A percentile compares a stretch with the other conserved stretches of the same genome.
Evolutionary conservation across 2,113 vertebrate species (phyloP).

Genomic region (Oncorhynchus clarkii): DNA sequence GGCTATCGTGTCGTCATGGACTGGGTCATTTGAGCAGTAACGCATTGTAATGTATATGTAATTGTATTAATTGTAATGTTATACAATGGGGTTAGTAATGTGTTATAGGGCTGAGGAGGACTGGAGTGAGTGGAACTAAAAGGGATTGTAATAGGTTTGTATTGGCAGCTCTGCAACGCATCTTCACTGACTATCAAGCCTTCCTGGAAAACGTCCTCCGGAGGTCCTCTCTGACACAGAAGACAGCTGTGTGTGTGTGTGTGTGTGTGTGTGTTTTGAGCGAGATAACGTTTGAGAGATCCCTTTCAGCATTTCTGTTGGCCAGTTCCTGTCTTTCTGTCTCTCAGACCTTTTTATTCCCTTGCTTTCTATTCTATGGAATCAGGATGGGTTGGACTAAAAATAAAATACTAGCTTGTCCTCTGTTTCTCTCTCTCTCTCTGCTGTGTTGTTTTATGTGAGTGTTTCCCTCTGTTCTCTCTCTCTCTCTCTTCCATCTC

Average conservation of each 20-base stretch:
- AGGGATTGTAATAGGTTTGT: neutral
- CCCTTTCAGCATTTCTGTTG: neutral
- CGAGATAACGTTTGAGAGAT: neutral
- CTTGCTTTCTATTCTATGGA: neutral
- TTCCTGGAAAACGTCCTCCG: conserved; percentile 2
- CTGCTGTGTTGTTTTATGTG: conserved; percentile 17
- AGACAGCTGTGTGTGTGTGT: neutral
- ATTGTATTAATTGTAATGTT: too few species aligned
- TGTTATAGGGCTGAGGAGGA: too few species aligned
- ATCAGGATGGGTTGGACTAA: neutral
- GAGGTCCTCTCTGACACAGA: neutral
- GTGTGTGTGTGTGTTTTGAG: neutral
- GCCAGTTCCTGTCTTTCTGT: neutral
- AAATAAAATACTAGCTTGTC: conserved; percentile 7
- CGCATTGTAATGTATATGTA: too few species aligned
- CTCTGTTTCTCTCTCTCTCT: neutral
- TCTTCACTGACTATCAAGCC: neutral
- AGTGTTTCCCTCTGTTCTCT: conserved; percentile 13
- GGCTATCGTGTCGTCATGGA: too few species aligned
- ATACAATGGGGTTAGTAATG: too few species aligned
- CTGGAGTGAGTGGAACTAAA: neutral
- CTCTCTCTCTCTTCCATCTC: neutral
- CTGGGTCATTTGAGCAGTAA: too few species aligned
- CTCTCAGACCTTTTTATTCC: neutral
- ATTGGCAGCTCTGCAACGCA: conserved; percentile 1